phyloP scores from a whole-genome alignment of 2,113 vertebrate genomes.

The Propithecus coquereli region DNA sequence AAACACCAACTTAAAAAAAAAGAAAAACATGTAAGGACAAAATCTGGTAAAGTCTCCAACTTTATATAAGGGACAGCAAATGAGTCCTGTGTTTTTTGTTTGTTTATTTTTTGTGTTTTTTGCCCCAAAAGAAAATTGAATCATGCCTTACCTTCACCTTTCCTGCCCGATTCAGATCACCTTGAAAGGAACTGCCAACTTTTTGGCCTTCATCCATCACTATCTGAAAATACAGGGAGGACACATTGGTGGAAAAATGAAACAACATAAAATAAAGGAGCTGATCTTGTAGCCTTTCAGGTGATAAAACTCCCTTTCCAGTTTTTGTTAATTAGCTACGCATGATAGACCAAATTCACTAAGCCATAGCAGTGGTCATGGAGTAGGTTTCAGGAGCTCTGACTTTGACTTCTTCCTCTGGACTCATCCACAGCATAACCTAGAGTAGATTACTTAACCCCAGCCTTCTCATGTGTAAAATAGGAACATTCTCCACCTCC shows the following conservation, averaged over 20 bases:
- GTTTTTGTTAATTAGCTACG: background rate
- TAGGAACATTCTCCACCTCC: background rate
- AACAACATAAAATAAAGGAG: background rate
- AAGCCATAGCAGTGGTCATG: background rate
- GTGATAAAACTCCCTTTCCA: background rate
- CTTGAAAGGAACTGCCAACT: slow-evolving; percentile 69
- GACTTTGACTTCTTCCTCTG: background rate
- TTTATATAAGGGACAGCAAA: background rate
- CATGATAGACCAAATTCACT: background rate
- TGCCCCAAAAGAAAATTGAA: slow-evolving; percentile 47
- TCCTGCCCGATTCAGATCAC: slow-evolving; percentile 62
- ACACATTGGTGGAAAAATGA: slow-evolving; percentile 44
- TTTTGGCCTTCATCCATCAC: slow-evolving; percentile 65
- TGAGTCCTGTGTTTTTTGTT: background rate
- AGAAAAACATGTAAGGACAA: background rate
- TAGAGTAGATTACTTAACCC: background rate
- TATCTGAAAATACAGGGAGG: slow-evolving; percentile 60
- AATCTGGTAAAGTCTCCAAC: background rate
- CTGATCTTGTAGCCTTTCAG: background rate
- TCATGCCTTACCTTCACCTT: slow-evolving; percentile 75
- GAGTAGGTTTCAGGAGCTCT: background rate
- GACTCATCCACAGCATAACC: background rate
- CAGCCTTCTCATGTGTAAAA: background rate
- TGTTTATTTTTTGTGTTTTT: background rate
- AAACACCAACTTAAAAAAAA: background rate